Base-by-base conservation (phyloP, 2,888 invertebrate species). In the Incurvaria masculella region DNA sequence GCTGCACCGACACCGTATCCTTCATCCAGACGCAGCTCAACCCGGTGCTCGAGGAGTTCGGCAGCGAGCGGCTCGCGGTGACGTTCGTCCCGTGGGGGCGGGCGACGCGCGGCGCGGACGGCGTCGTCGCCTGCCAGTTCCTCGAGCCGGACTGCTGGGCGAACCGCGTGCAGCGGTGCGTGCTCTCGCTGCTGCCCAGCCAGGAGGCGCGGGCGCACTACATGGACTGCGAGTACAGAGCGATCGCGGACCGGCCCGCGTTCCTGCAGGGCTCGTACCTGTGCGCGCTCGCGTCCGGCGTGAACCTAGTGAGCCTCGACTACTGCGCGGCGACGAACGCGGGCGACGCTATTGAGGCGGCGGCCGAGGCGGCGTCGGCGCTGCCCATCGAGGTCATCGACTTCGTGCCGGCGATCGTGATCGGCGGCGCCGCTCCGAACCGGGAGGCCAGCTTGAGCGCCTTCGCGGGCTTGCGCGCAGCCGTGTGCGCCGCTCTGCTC, bases 51-150 rank as follows among this genome's bases (percentile, higher is more conserved):
- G 55, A 55, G 14, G 55, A 63, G 19, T 75, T 69, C 53, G 60
- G 61, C 11, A 47, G 48, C 17, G 53, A 70, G 0, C 69, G 60
- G 41, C 51, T 79, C 49, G 68, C 74, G 5, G 48, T 78, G 1
- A 68, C 74, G 52, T 75, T 72, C 44, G 59, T 78, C 1, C 69
- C 75, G 1, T 79, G 79, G 79, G 79, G 78, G 16, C 68, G 69
- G 47, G 68, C 72, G 0, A 18, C 16, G 1, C 57, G 65, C 39
- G 54, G 59, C 14, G 49, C 46, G 1, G 56, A 69, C 21, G 69
- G 64, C 3, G 53, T 49, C 2, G 51, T 71, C 10, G 51, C 47
- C 2, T 79, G 79, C 47, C 68, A 69, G 46, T 72, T 71, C 21
- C 61, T 61, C 2, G 49, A 5, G 0, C 55, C 56, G 27, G 76